These are phyloP conservation scores for Pachypanchax playfairii DNA, from an alignment of 2,113 vertebrate genomes.

Conservation along the genomic window DNA sequence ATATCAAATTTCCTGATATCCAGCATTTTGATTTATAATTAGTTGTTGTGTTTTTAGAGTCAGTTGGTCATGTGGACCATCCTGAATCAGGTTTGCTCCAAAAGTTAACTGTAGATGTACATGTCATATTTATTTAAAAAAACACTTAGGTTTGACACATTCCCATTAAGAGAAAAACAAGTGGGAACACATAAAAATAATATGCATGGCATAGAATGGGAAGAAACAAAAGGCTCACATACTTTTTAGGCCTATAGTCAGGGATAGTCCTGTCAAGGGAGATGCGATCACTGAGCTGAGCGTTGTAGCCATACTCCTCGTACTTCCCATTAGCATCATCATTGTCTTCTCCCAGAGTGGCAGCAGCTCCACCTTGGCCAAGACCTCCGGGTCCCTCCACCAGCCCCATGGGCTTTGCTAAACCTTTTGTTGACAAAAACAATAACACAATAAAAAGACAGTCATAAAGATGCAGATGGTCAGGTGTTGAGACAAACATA, in stretches of 20 bases:
- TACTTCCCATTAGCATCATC: constrained; percentile 88
- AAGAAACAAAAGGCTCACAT: constrained; percentile 61
- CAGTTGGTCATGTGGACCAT: no score
- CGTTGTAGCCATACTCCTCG: constrained; percentile 97
- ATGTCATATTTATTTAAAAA: no score
- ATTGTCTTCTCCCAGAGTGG: constrained; percentile 89
- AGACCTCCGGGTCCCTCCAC: constrained; percentile 97
- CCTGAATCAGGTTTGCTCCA: no score
- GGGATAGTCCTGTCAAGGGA: constrained; percentile 96
- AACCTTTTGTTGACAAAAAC: constrained; percentile 76
- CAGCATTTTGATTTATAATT: no score
- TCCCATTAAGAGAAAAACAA: neutral
- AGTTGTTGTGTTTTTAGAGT: no score
- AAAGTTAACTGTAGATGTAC: no score
- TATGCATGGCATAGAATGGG: constrained; percentile 7
- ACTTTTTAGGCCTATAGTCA: constrained; percentile 97
- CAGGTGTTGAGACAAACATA: constrained; percentile 4
- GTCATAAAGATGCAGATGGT: constrained; percentile 22
- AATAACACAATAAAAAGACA: constrained; percentile 24
- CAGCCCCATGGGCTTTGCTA: constrained; percentile 96
- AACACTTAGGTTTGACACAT: no score
- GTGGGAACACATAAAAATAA: constrained; percentile 23
- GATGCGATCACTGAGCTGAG: constrained; percentile 95
- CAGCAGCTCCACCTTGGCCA: constrained; percentile 92
- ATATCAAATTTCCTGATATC: no score